Evolutionary conservation across 2,888 invertebrate species (phyloP), one percentile per base, ranked within the genome.

Genomic region (Spodoptera picta): DNA sequence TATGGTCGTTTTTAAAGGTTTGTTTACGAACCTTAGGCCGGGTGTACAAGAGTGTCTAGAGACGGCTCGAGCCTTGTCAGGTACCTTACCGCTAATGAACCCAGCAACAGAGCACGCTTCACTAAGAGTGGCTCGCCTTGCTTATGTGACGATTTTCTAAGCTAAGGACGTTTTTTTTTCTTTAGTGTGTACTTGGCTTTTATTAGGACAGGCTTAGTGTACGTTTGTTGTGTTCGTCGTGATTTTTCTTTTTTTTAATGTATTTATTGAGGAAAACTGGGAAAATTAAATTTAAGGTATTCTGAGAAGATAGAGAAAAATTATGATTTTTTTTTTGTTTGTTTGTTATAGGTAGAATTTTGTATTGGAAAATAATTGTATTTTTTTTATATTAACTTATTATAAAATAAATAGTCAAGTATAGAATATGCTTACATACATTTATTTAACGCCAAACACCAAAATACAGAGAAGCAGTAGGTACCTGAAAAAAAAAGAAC

Each of bases 61-160:
- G 59, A 55, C 66, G 6, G 42, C 80, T 74, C 65, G 24, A 80
- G 72, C 65, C 71, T 62, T 64, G 66, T 75, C 79, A 74, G 75
- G 61, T 63, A 56, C 71, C 75, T 80, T 80, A 80, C 61, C 82
- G 73, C 84, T 82, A 84, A 82, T 83, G 84, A 82, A 82, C 84
- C 73, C 46, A 53, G 65, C 67, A 61, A 58, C 61, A 12, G 55
- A 69, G 70, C 66, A 73, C 49, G 58, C 65, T 75, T 72, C 73
- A 76, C 46, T 54, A 46, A 51, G 60, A 72, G 80, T 64, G 75
- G 12, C 56, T 60, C 49, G 61, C 65, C 75, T 74, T 77, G 81
- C 80, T 77, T 77, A 74, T 58, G 53, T 57, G 54, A 60, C 67
- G 62, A 73, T 79, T 79, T 65, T 69, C 56, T 68, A 49, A 23